Conservation (phyloP, 2,113 vertebrate genomes). For the Montifringilla adamsi region DNA sequence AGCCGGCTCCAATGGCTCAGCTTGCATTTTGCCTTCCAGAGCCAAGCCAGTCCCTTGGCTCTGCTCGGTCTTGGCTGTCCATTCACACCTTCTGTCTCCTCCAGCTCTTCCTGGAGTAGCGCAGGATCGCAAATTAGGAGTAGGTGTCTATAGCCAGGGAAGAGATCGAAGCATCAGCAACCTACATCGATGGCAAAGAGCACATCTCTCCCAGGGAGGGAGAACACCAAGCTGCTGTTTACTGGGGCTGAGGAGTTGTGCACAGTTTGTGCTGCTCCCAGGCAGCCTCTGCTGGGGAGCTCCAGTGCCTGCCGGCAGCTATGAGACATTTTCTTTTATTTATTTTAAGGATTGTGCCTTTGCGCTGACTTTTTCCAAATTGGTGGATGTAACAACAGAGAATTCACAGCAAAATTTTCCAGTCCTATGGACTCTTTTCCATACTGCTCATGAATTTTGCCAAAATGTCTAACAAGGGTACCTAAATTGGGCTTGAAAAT, state of each 20-base stretch:
- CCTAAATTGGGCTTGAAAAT: not conserved
- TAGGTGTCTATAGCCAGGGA: constrained; percentile 3
- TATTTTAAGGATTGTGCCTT: constrained; percentile 21
- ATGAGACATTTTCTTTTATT: constrained; percentile 6
- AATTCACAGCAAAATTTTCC: constrained; percentile 37
- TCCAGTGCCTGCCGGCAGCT: not conserved
- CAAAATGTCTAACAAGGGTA: not conserved
- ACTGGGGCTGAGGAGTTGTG: not conserved
- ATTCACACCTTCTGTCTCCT: constrained; percentile 73
- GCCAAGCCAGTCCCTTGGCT: constrained; percentile 69
- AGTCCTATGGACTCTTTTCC: constrained; percentile 36
- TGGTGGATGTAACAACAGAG: constrained; percentile 5
- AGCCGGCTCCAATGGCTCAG: constrained; percentile 71
- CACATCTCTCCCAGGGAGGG: not conserved
- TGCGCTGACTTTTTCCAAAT: not conserved
- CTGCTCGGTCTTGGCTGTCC: constrained; percentile 62
- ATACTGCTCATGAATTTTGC: constrained; percentile 2
- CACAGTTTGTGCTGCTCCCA: not conserved
- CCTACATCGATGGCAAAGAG: not conserved
- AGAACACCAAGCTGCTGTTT: not conserved
- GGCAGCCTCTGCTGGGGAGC: constrained; percentile 30
- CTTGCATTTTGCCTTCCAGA: constrained; percentile 67
- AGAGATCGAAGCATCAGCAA: constrained; percentile 3
- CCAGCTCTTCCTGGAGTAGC: constrained; percentile 58
- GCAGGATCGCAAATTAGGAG: not conserved